Evolutionary conservation across 2,888 invertebrate species (phyloP).

Genomic region (Dolichopus griseipennis): DNA sequence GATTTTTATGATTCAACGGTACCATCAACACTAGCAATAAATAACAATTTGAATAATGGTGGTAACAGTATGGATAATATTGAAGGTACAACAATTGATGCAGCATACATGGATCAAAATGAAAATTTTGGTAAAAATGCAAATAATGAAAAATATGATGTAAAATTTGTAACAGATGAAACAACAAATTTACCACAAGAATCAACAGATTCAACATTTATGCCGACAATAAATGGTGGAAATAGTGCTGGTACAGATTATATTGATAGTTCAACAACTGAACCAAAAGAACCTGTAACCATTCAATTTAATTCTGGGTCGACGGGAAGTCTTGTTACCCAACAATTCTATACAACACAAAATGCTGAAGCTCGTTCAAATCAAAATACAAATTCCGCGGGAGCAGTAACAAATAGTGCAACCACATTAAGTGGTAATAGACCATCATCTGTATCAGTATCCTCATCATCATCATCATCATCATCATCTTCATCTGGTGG

Average conservation of each 20-base stretch:
- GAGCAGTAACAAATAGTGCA: constrained; percentile 17
- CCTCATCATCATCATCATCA: constrained; percentile 18
- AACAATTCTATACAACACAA: constrained; percentile 21
- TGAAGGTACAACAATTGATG: constrained; percentile 1
- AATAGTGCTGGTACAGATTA: constrained; percentile 21
- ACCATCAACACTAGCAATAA: neutral
- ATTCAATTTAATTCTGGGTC: constrained; percentile 19
- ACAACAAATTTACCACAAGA: constrained; percentile 7
- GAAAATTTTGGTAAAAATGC: neutral
- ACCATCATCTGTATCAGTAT: constrained; percentile 24
- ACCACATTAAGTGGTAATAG: constrained; percentile 22
- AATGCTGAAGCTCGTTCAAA: constrained; percentile 20
- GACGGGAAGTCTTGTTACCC: constrained; percentile 14
- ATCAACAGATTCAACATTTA: neutral
- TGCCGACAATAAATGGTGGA: neutral
- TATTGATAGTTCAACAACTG: constrained; percentile 26
- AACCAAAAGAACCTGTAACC: constrained; percentile 22
- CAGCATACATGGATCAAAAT: neutral
- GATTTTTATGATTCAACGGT: constrained; percentile 1
- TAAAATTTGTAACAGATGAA: constrained; percentile 8
- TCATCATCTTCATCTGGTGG: constrained; percentile 28
- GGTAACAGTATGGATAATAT: neutral
- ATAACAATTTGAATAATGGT: neutral
- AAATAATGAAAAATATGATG: neutral
- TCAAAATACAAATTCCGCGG: constrained; percentile 21